phyloP scores from a whole-genome alignment of 2,797 vertebrate genomes.

The Acanthis flammea region DNA sequence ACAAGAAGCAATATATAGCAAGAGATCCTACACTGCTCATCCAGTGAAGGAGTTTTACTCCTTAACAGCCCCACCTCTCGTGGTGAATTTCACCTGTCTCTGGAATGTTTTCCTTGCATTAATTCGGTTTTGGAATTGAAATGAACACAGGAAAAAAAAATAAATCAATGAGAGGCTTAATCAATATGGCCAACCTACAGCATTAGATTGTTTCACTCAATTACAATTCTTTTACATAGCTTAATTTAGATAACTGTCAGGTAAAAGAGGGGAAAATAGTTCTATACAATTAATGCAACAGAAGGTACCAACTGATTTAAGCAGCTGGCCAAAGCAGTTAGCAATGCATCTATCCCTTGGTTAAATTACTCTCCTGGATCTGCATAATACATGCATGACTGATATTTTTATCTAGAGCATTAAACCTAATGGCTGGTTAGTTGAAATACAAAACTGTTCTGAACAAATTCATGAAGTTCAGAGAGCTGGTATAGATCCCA shows the following conservation, averaged over 20 bases:
- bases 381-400: slow-evolving; percentile 5
- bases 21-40: background rate
- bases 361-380: slow-evolving; percentile 23
- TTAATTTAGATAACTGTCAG: slow-evolving; percentile 77
- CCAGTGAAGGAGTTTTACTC: background rate
- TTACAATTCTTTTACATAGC: slow-evolving; percentile 78
- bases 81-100: background rate
- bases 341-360: background rate
- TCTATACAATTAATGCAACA: slow-evolving; percentile 83
- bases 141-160: background rate
- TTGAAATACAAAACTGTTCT: slow-evolving; percentile 24
- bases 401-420: slow-evolving; percentile 12
- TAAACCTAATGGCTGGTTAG: slow-evolving; percentile 45
- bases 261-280: slow-evolving; percentile 75
- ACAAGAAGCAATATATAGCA: too few species aligned
- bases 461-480: slow-evolving; percentile 41
- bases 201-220: slow-evolving; percentile 78
- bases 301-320: slow-evolving; percentile 75
- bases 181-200: slow-evolving; percentile 79
- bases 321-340: slow-evolving; percentile 71
- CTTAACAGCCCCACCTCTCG: background rate
- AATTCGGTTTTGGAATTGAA: slow-evolving; percentile 37
- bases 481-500: slow-evolving; percentile 19
- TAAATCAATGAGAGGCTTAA: slow-evolving; percentile 74
- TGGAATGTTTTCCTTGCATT: slow-evolving; percentile 37